Conservation (phyloP, 2,113 vertebrate species). For the Chionodraco myersi region DNA sequence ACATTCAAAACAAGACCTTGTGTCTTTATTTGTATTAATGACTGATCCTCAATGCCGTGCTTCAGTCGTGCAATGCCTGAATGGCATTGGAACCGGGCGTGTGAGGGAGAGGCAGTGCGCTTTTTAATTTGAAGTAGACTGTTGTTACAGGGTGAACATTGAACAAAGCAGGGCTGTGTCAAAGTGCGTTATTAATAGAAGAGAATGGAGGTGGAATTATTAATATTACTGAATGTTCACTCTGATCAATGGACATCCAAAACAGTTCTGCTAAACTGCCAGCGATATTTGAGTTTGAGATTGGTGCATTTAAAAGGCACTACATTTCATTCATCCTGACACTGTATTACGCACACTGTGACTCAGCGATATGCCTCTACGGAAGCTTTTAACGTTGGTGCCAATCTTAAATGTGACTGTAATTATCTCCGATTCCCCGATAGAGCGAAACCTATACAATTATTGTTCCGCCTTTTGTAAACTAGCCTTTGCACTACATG, state of each 20-base stretch:
- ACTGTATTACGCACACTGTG: not conserved
- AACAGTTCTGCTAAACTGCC: not conserved
- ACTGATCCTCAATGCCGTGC: not conserved
- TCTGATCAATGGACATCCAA: not conserved
- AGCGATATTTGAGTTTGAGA: not conserved
- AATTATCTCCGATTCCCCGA: constrained; percentile 32
- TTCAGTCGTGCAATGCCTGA: constrained; percentile 29
- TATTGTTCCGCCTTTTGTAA: constrained; percentile 32
- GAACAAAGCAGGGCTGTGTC: not conserved
- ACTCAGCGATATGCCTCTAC: constrained; percentile 1
- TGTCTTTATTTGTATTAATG: constrained; percentile 27
- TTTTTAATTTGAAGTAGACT: constrained; percentile 51
- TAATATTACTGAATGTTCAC: not conserved
- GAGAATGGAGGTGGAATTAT: not conserved
- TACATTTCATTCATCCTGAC: constrained; percentile 23
- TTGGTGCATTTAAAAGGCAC: constrained; percentile 1
- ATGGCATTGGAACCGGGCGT: constrained; percentile 5
- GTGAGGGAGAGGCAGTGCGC: not conserved
- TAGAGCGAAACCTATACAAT: constrained; percentile 14
- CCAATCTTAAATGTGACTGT: constrained; percentile 28
- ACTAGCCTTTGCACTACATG: constrained; percentile 16
- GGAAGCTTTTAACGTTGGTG: constrained; percentile 12
- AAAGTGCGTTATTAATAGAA: constrained; percentile 23
- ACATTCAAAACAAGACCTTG: constrained; percentile 34
- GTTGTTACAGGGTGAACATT: constrained; percentile 6